phyloP scores from a whole-genome alignment of 2,888 invertebrate species.

The Dynastes tityus region DNA sequence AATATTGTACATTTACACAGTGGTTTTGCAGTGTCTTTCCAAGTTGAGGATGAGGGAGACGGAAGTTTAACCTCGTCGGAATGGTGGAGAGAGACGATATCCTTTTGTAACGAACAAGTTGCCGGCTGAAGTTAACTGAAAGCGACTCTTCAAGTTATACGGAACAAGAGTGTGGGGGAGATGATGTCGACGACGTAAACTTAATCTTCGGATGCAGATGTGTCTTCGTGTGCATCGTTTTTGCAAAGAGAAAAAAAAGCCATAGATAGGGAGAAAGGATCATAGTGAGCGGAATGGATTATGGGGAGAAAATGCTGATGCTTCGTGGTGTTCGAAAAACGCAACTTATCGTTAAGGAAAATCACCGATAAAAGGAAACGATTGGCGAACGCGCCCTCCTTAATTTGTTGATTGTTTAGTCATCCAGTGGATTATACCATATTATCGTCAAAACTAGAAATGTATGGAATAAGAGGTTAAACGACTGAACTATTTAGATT shows the following conservation, averaged over 20 bases:
- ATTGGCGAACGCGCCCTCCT: no score
- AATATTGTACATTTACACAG: conserved; percentile 57
- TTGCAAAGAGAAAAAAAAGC: conserved; percentile 20
- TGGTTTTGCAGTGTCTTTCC: conserved; percentile 56
- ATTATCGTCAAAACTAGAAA: no score
- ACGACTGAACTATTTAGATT: no score
- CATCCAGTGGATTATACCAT: no score
- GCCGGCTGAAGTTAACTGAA: conserved; percentile 43
- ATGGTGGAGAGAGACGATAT: conserved; percentile 26
- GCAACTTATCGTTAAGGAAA: neutral
- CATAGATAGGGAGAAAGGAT: neutral
- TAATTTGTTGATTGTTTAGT: no score
- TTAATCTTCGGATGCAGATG: conserved; percentile 42
- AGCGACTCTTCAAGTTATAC: conserved; percentile 27
- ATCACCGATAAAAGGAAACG: no score
- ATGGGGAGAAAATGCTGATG: conserved; percentile 18
- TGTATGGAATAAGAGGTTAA: no score
- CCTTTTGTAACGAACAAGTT: conserved; percentile 44
- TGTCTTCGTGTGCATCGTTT: conserved; percentile 12
- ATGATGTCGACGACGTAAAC: conserved; percentile 28
- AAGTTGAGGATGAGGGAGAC: conserved; percentile 47
- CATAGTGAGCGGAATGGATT: no score
- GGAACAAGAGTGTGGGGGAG: neutral
- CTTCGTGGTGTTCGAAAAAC: neutral
- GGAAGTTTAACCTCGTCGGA: conserved; percentile 16